Conservation (phyloP, 1,140 invertebrate species). For the Hypsibius dujardini region DNA sequence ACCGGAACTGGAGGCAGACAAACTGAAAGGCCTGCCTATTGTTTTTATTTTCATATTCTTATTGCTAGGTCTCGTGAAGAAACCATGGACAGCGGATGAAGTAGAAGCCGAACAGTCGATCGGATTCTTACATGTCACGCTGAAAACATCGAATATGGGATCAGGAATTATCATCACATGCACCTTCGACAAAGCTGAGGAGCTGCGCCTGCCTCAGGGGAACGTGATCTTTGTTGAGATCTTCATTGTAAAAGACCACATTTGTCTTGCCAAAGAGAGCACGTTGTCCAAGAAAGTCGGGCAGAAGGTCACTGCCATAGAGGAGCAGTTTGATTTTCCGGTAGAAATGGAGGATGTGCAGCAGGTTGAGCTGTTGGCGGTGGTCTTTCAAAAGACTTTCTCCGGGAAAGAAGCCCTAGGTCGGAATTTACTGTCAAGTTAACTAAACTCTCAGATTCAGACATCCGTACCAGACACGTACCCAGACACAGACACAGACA, state of each 20-base stretch:
- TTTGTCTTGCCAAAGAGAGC: not conserved
- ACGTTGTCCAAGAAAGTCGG: not conserved
- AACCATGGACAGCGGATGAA: not conserved
- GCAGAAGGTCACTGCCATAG: not conserved
- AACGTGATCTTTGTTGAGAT: not conserved
- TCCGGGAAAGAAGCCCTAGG: too few relatives aligned
- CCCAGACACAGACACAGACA: too few relatives aligned
- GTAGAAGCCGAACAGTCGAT: not conserved
- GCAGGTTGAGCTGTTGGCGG: not conserved
- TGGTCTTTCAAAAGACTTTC: not conserved
- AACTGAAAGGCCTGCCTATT: not conserved
- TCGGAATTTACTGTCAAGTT: too few relatives aligned
- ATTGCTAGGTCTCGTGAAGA: not conserved
- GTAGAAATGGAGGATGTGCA: not conserved
- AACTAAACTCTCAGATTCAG: too few relatives aligned
- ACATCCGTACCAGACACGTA: too few relatives aligned
- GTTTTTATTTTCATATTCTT: not conserved
- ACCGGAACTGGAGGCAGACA: too few relatives aligned
- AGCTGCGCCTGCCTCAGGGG: not conserved
- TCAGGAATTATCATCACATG: not conserved
- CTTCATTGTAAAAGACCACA: not conserved
- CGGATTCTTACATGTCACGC: not conserved
- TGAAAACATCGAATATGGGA: not conserved
- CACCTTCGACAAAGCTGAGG: slow-evolving; percentile 6
- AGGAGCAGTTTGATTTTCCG: not conserved